A percentile compares a stretch with the other conserved stretches of the same genome.
Conservation (phyloP, 2,113 vertebrate genomes). For the Alouatta palliata region DNA sequence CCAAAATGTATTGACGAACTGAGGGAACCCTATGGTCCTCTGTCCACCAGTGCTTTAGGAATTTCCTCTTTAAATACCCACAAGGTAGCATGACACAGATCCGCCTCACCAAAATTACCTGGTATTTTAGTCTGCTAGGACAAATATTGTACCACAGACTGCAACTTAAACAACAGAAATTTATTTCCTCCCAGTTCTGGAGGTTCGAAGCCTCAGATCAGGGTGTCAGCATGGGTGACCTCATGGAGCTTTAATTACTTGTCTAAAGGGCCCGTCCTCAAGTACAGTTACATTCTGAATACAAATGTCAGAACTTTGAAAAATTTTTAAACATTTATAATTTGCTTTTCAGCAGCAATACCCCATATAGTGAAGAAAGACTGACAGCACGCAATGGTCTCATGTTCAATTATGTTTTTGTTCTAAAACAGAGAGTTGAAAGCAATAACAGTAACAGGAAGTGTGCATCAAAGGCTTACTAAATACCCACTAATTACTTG, state of each 20-base stretch:
- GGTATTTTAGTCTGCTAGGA: not conserved
- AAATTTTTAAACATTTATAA: slow-evolving; percentile 35
- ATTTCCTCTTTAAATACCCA: not conserved
- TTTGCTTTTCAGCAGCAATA: not conserved
- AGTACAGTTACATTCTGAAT: not conserved
- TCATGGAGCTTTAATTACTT: not conserved
- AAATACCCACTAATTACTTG: not conserved
- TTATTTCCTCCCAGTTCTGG: not conserved
- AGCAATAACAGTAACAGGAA: not conserved
- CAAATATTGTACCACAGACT: not conserved
- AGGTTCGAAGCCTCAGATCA: not conserved
- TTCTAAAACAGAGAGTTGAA: not conserved
- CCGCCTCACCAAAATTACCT: not conserved
- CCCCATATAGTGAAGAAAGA: not conserved
- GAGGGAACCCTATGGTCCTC: not conserved
- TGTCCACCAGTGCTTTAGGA: not conserved
- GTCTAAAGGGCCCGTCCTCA: not conserved
- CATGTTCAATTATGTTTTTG: not conserved
- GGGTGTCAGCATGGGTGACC: not conserved
- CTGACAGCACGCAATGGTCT: not conserved
- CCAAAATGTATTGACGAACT: not conserved
- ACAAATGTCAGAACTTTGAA: slow-evolving; percentile 47
- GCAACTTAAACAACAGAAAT: not conserved
- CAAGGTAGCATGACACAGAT: not conserved
- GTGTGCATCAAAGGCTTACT: not conserved